phyloP scores from a whole-genome alignment of 2,888 invertebrate species.

The Papilio elwesi region DNA sequence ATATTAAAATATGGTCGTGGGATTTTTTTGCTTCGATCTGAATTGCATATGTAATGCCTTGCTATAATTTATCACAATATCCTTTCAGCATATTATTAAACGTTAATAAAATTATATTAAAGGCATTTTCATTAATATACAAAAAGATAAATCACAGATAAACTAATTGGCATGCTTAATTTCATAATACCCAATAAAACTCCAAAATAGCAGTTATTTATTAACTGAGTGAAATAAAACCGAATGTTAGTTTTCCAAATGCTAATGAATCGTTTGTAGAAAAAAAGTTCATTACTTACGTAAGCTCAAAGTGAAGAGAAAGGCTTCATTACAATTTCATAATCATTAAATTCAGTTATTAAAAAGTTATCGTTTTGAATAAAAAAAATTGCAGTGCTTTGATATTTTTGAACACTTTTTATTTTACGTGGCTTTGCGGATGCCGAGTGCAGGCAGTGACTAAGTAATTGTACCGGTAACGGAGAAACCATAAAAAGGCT shows the following conservation, averaged over 20 bases:
- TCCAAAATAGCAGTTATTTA: slow-evolving; percentile 3
- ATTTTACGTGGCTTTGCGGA: not conserved
- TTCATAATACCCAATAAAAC: not conserved
- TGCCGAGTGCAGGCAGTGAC: not conserved
- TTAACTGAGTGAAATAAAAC: not conserved
- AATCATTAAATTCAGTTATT: too few relatives aligned
- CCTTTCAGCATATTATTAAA: slow-evolving; percentile 1
- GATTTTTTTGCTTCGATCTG: too few relatives aligned
- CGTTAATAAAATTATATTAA: not conserved
- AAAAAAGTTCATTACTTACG: not conserved
- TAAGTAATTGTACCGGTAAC: slow-evolving; percentile 5
- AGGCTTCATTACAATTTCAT: too few relatives aligned
- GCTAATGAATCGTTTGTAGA: not conserved
- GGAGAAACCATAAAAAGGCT: not conserved
- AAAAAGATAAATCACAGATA: slow-evolving; percentile 3
- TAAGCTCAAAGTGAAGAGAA: not conserved
- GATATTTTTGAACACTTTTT: too few relatives aligned
- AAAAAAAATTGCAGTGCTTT: too few relatives aligned
- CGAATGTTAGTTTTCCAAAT: not conserved
- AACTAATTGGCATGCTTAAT: not conserved
- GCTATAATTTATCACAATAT: not conserved
- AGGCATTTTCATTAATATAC: not conserved
- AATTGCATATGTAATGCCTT: not conserved
- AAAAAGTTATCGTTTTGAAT: too few relatives aligned
- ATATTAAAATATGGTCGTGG: too few relatives aligned